phyloP scores from a whole-genome alignment of 2,113 vertebrate genomes.

The Semicossyphus pulcher region DNA sequence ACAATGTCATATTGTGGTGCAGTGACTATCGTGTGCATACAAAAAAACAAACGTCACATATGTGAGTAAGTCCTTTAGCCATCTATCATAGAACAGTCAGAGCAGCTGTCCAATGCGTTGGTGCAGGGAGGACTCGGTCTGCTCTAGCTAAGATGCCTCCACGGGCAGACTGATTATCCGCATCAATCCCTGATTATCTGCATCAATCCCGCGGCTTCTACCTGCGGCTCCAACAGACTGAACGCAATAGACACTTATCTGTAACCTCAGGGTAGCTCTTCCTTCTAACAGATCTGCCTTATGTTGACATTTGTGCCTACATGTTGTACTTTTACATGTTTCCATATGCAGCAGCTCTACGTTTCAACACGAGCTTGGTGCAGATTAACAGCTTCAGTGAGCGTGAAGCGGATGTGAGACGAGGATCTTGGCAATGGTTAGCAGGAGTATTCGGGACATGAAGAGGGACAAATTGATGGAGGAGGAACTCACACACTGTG shows the following conservation, averaged over 20 bases:
- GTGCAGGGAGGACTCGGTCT: slow-evolving; percentile 7
- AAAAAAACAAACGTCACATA: neutral
- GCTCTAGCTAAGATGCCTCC: slow-evolving; percentile 32
- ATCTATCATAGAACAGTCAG: neutral
- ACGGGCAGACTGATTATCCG: slow-evolving; percentile 42
- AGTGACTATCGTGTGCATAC: neutral
- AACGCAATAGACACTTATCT: neutral
- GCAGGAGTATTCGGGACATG: neutral
- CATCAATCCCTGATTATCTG: slow-evolving; percentile 33
- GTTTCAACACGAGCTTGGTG: neutral
- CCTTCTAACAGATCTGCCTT: neutral
- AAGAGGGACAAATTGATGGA: neutral
- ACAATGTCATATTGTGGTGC: neutral
- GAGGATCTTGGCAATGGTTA: slow-evolving; percentile 27
- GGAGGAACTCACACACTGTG: neutral
- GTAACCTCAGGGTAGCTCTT: no score
- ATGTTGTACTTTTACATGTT: neutral
- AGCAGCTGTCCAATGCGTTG: neutral
- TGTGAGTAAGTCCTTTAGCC: neutral
- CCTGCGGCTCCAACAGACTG: neutral
- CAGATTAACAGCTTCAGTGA: slow-evolving; percentile 51
- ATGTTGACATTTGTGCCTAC: neutral
- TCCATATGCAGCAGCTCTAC: neutral
- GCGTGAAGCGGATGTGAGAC: slow-evolving; percentile 5
- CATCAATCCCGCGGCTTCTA: neutral